phyloP scores from a whole-genome alignment of 2,797 vertebrate species.

The Cossypha polioptera region DNA sequence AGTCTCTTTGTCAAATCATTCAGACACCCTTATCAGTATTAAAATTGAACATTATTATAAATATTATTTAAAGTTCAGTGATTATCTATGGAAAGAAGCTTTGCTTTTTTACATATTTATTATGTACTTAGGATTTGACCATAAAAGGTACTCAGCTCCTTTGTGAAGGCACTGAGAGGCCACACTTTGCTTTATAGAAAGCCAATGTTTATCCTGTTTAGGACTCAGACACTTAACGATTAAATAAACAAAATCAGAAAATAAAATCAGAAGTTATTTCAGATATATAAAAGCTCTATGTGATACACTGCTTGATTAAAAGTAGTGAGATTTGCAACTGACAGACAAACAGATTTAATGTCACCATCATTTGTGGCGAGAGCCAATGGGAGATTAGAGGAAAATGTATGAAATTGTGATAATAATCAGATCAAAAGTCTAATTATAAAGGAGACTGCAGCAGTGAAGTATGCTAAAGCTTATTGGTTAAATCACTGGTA shows the following conservation, averaged over 20 bases:
- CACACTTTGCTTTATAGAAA: constrained; percentile 1
- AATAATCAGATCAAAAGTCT: constrained; percentile 50
- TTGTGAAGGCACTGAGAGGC: neutral
- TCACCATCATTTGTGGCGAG: neutral
- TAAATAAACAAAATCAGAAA: constrained; percentile 36
- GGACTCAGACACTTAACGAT: neutral
- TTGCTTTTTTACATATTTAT: constrained; percentile 35
- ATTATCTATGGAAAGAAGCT: neutral
- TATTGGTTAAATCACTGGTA: constrained; percentile 61
- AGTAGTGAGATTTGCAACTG: neutral
- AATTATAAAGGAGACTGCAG: constrained; percentile 17
- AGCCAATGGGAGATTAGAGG: constrained; percentile 24
- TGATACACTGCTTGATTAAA: constrained; percentile 22
- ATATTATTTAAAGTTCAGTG: constrained; percentile 48
- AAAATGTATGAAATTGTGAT: constrained; percentile 11
- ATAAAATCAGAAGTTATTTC: constrained; percentile 23
- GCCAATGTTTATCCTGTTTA: neutral
- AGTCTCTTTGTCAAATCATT: neutral
- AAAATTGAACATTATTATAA: neutral
- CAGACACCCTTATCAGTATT: neutral
- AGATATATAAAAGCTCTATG: neutral
- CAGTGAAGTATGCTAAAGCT: constrained; percentile 24
- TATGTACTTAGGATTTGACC: constrained; percentile 7
- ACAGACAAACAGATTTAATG: constrained; percentile 17
- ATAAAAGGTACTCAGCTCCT: neutral